Evolutionary conservation across 2,797 vertebrate species (phyloP), one percentile per base, ranked within the genome.

Genomic region (Aeoliscus strigatus): DNA sequence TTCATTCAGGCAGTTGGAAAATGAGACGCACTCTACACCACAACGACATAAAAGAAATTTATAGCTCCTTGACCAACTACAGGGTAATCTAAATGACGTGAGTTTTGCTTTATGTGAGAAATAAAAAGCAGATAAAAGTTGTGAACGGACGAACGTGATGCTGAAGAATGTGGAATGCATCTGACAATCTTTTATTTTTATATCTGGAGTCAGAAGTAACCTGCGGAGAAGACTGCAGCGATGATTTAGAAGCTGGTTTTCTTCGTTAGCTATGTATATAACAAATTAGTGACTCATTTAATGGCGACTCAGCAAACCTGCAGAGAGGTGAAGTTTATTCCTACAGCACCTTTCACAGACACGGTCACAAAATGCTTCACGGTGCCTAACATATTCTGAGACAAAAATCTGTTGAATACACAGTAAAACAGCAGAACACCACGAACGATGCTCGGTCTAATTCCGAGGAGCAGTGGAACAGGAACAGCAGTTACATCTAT

Each of bases 1-100:
- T 72, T n/a, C 67, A 71, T 65, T 76, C 54, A 60, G 58, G 63
- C 59, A 30, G 33, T 46, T 27, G 44, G 33, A 70, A 60, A 52
- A 38, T 34, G 39, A 31, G 33, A 51, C 21, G 26, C 35, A 39
- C 56, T 56, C 55, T 7, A 29, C 47, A 56, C 53, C 58, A 56
- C 51, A 56, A 61, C 60, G 45, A 38, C 77, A 66, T 76, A 47
- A 80, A 79, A 60, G 0, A 52, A 60, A 80, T 77, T 39, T 53
- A 79, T 52, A 45, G 46, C 39, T 66, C 68, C 62, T 73, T 70
- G 11, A 7, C 48, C 74, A 53, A 73, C 66, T 54, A 60, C 43
- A 53, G 68, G 60, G 60, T 75, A 66, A 76, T 77, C 64, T 70
- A 55, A 77, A 65, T 61, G 48, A 58, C 53, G 65, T 72, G 74